A percentile compares a stretch with the other conserved stretches of the same genome.
These are phyloP conservation scores for Chirona hameri DNA, from an alignment of 2,888 invertebrate species.

Conservation along the genomic window DNA sequence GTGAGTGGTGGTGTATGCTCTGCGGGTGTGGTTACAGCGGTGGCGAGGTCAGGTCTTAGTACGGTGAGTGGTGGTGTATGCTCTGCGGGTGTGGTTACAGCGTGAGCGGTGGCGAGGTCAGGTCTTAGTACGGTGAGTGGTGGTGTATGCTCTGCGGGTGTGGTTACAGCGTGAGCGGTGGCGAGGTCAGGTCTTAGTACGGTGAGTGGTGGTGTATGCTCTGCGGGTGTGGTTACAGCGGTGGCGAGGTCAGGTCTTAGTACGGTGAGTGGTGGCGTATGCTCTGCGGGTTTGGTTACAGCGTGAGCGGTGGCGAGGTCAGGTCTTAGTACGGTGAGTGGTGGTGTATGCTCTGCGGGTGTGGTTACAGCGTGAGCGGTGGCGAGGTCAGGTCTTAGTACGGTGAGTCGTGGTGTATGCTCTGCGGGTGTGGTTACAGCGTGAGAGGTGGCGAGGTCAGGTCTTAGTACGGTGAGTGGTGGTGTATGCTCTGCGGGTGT, in stretches of 20 bases:
- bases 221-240: too few species aligned
- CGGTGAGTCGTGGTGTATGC: constrained; percentile 49
- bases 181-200: constrained; percentile 54
- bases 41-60: constrained; percentile 53
- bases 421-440: too few species aligned
- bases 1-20: constrained; percentile 48
- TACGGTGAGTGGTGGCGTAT: constrained; percentile 50
- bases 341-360: too few species aligned
- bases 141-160: too few species aligned
- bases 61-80: constrained; percentile 49
- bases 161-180: too few species aligned
- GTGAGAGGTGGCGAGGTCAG: constrained; percentile 47
- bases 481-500: too few species aligned
- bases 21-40: too few species aligned
- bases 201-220: constrained; percentile 48
- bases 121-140: constrained; percentile 56
- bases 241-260: constrained; percentile 52
- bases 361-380: too few species aligned
- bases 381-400: constrained; percentile 53
- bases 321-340: constrained; percentile 58
- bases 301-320: constrained; percentile 43
- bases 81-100: too few species aligned
- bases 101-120: constrained; percentile 46
- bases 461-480: constrained; percentile 55
- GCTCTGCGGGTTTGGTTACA: too few species aligned